Conservation (phyloP, 2,113 vertebrate species). For the Neodon shergylaensis region DNA sequence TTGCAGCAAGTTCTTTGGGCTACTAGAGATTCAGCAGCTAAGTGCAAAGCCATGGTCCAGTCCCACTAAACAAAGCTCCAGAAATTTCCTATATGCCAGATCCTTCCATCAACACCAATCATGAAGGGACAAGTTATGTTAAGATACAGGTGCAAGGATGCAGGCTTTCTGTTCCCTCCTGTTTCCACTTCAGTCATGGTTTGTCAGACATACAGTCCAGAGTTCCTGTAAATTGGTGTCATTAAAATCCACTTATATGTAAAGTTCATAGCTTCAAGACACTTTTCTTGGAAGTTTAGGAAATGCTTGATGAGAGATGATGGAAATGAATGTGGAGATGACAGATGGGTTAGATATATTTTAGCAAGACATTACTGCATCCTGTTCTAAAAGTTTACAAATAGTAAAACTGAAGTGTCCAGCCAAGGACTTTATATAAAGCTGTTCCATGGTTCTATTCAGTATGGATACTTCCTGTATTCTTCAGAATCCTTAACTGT, state of each 20-base stretch:
- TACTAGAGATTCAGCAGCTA: constrained; percentile 10
- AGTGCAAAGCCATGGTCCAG: constrained; percentile 9
- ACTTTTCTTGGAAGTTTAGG: constrained; percentile 43
- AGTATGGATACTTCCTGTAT: not conserved
- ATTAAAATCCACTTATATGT: constrained; percentile 7
- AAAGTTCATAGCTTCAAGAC: not conserved
- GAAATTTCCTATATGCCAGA: not conserved
- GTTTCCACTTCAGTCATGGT: constrained; percentile 18
- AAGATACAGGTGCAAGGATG: not conserved
- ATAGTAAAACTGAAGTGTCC: constrained; percentile 23
- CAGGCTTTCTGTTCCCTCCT: constrained; percentile 41
- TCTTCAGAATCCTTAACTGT: constrained; percentile 41
- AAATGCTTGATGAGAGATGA: constrained; percentile 39
- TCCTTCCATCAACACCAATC: not conserved
- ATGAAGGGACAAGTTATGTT: constrained; percentile 18
- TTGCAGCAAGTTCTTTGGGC: constrained; percentile 68
- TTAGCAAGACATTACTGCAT: constrained; percentile 31
- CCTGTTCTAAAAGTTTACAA: constrained; percentile 7
- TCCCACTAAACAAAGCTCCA: not conserved
- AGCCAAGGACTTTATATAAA: constrained; percentile 43
- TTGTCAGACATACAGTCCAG: not conserved
- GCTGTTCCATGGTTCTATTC: not conserved
- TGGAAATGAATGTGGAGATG: constrained; percentile 15
- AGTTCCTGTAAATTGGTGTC: not conserved
- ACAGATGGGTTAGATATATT: not conserved